These are phyloP conservation scores for Melanostigma gelatinosum DNA, from an alignment of 2,113 vertebrate genomes.

Conservation along the genomic window DNA sequence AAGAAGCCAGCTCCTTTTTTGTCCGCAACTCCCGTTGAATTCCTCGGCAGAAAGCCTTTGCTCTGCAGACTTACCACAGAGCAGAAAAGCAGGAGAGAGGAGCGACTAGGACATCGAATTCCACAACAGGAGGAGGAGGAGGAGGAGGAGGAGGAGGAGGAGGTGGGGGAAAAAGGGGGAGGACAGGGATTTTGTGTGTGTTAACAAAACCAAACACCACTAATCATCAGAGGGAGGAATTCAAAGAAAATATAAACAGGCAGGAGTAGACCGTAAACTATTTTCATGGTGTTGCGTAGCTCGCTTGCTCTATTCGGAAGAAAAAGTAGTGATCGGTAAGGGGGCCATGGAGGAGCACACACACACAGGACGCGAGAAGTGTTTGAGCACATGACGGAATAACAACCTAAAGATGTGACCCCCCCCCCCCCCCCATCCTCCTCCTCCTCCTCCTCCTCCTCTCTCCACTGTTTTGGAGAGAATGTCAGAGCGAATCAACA, in stretches of 20 bases:
- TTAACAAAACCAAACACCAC: constrained; percentile 58
- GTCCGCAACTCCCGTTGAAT: constrained; percentile 33
- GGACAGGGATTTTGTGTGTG: constrained; percentile 25
- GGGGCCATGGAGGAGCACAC: constrained; percentile 9
- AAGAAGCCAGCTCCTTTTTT: constrained; percentile 14
- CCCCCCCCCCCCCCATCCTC: neutral
- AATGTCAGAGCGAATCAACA: constrained; percentile 18
- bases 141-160: constrained; percentile 21
- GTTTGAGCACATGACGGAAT: constrained; percentile 65
- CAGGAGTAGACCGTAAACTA: constrained; percentile 41
- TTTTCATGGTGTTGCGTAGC: constrained; percentile 18
- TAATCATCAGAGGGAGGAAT: constrained; percentile 58
- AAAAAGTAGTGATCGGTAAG: constrained; percentile 31
- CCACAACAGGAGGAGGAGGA: constrained; percentile 50
- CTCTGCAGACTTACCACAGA: constrained; percentile 47
- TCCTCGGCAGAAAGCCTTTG: constrained; percentile 16
- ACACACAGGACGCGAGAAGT: constrained; percentile 13
- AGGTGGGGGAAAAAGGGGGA: constrained; percentile 25
- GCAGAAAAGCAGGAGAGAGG: constrained; percentile 51
- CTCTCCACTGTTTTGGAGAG: constrained; percentile 28
- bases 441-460: neutral
- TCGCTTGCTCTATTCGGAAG: constrained; percentile 33
- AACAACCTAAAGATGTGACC: constrained; percentile 37
- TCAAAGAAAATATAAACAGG: constrained; percentile 57
- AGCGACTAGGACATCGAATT: constrained; percentile 61